phyloP scores from a whole-genome alignment of 2,797 vertebrate species.

The Pseudochirops corinnae region DNA sequence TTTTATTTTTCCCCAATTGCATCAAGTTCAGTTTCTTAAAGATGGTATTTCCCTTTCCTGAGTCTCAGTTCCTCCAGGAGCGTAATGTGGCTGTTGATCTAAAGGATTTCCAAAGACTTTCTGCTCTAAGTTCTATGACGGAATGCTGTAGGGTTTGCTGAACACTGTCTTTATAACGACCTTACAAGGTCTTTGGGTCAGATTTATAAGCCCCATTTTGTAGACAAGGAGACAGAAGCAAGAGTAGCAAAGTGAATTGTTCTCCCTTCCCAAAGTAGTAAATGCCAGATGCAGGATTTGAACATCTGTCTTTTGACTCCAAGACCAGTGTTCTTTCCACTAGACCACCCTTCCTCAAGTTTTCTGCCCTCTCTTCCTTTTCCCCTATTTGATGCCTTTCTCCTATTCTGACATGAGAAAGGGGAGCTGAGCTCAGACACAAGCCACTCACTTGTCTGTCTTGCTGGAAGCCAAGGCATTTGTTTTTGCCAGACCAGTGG shows the following conservation, averaged over 20 bases:
- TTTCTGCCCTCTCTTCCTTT: not conserved
- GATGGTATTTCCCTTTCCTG: not conserved
- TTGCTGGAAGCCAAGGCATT: not conserved
- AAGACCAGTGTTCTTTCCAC: not conserved
- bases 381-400: not conserved
- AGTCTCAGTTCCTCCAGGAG: not conserved
- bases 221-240: not conserved
- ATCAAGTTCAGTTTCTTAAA: not conserved
- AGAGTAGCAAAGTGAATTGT: not conserved
- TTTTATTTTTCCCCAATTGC: too few relatives aligned
- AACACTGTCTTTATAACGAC: not conserved
- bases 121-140: not conserved
- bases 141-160: not conserved
- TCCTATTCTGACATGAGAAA: not conserved
- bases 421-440: not conserved
- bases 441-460: not conserved
- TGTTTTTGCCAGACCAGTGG: conserved; percentile 1
- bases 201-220: not conserved
- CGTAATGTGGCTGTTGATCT: not conserved
- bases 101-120: not conserved
- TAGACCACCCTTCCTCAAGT: not conserved
- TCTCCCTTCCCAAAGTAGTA: not conserved
- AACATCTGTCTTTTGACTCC: not conserved
- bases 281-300: not conserved
- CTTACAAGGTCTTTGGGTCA: not conserved